phyloP scores from a whole-genome alignment of 2,113 vertebrate genomes.

The Marmota monax region DNA sequence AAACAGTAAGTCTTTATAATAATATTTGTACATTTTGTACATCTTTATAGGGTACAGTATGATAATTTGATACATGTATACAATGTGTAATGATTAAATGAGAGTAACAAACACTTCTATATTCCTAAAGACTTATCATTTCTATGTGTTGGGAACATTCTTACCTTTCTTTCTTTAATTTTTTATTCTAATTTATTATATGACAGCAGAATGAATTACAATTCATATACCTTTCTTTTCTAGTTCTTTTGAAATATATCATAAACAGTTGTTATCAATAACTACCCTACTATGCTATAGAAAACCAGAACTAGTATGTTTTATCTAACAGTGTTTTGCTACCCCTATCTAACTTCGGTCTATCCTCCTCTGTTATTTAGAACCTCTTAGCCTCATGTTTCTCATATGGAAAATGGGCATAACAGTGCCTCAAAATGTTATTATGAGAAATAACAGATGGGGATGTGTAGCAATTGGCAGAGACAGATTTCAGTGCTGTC shows the following conservation, averaged over 20 bases:
- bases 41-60: not conserved
- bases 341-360: not conserved
- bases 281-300: not conserved
- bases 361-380: not conserved
- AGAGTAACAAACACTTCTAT: not conserved
- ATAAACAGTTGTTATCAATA: not conserved
- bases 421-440: not conserved
- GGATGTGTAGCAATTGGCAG: not conserved
- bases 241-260: not conserved
- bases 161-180: not conserved
- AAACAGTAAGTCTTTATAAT: not conserved
- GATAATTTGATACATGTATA: not conserved
- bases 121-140: not conserved
- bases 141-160: not conserved
- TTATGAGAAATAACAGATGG: not conserved
- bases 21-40: not conserved
- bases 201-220: too few species aligned
- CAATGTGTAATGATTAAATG: not conserved
- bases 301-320: not conserved
- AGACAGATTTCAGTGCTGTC: not conserved
- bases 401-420: not conserved
- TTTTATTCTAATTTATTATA: too few species aligned
- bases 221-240: not conserved
- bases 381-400: not conserved
- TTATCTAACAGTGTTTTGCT: not conserved